Evolutionary conservation across 2,888 invertebrate genomes (phyloP).

Genomic region (Xylota segnis): DNA sequence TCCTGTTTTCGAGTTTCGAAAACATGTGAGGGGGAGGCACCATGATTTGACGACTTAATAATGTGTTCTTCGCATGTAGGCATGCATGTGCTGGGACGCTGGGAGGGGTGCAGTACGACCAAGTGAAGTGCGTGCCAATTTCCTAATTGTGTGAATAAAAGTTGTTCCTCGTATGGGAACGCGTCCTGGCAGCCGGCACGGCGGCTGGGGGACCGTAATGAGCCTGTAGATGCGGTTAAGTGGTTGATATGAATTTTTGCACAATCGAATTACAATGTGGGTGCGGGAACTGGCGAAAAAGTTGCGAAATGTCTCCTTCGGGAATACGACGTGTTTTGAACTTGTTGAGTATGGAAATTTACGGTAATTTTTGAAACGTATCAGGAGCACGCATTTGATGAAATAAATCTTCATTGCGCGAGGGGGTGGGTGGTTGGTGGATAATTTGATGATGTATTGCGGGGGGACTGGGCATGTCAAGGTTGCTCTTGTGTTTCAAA

Average conservation of each 20-base stretch:
- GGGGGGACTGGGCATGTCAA: slow-evolving; percentile 1
- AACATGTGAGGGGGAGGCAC: slow-evolving; percentile 10
- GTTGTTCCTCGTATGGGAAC: slow-evolving; percentile 62
- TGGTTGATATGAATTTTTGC: slow-evolving; percentile 74
- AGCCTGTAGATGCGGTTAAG: slow-evolving; percentile 71
- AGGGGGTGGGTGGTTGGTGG: not conserved
- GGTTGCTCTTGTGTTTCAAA: slow-evolving; percentile 13
- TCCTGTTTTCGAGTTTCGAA: slow-evolving; percentile 53
- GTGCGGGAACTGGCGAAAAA: slow-evolving; percentile 49
- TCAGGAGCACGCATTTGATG: slow-evolving; percentile 55
- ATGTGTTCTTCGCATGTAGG: slow-evolving; percentile 69
- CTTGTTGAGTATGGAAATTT: slow-evolving; percentile 70
- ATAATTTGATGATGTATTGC: slow-evolving; percentile 39
- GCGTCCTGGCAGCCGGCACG: slow-evolving; percentile 23
- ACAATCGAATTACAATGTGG: slow-evolving; percentile 60
- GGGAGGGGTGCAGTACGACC: slow-evolving; percentile 5
- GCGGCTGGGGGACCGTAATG: slow-evolving; percentile 3
- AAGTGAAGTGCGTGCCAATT: slow-evolving; percentile 72
- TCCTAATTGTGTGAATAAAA: slow-evolving; percentile 75
- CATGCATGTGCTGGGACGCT: slow-evolving; percentile 15
- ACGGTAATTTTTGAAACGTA: slow-evolving; percentile 48
- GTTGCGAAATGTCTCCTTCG: slow-evolving; percentile 57
- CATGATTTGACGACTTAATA: slow-evolving; percentile 72
- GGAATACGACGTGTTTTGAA: slow-evolving; percentile 45
- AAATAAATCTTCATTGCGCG: slow-evolving; percentile 55